Conservation (phyloP, 2,113 vertebrate species). For the Butorides virescens region DNA sequence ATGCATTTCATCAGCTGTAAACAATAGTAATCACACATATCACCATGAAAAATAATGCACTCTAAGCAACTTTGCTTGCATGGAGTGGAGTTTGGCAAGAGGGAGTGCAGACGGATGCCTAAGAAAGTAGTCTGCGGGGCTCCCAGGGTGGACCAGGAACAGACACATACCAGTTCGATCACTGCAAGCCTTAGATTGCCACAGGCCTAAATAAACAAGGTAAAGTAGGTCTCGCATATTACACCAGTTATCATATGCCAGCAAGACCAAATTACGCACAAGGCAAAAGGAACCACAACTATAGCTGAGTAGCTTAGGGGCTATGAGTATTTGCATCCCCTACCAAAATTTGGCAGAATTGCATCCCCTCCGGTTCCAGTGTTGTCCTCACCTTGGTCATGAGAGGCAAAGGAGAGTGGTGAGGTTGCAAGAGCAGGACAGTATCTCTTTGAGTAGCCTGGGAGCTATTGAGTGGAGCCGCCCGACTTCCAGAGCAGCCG, state of each 20-base stretch:
- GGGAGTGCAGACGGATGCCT: not conserved
- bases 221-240: not conserved
- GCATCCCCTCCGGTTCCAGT: not conserved
- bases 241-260: not conserved
- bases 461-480: not conserved
- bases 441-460: not conserved
- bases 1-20: slow-evolving; percentile 60
- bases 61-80: not conserved
- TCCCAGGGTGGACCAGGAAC: not conserved
- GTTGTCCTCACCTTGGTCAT: not conserved
- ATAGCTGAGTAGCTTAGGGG: not conserved
- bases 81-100: not conserved
- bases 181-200: not conserved
- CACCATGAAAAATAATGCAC: slow-evolving; percentile 20
- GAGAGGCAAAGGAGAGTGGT: not conserved
- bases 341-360: not conserved
- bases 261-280: not conserved
- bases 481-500: fast-evolving
- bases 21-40: slow-evolving; percentile 27
- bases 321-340: not conserved
- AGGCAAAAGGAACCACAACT: not conserved
- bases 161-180: not conserved
- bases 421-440: not conserved
- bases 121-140: not conserved
- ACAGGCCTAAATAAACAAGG: not conserved